These are phyloP conservation scores for Nasonia oneida DNA, from an alignment of 2,888 invertebrate genomes.

Conservation along the genomic window DNA sequence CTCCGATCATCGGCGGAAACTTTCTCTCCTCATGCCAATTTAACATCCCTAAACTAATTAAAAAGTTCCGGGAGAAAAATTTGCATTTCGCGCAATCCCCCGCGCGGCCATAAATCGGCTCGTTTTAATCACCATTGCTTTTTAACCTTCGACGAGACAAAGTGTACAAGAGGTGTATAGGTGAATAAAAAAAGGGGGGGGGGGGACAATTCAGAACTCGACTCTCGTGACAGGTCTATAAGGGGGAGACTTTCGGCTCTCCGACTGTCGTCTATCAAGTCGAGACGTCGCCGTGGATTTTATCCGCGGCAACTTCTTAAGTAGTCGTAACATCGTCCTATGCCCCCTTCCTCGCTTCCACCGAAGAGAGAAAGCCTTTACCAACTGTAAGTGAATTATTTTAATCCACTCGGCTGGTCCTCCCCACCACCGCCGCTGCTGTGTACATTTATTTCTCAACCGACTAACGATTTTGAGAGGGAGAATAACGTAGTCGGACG, in stretches of 20 bases:
- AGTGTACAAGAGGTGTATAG: neutral
- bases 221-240: neutral
- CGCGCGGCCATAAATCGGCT: neutral
- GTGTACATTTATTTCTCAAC: slow-evolving; percentile 9
- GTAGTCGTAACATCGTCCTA: slow-evolving; percentile 36
- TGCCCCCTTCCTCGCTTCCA: neutral
- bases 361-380: slow-evolving; percentile 32
- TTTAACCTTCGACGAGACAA: slow-evolving; percentile 15
- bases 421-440: neutral
- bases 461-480: neutral
- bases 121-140: neutral
- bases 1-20: neutral
- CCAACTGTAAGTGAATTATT: slow-evolving; percentile 55
- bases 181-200: neutral
- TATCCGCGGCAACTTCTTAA: slow-evolving; percentile 49
- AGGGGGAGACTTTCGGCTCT: neutral
- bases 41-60: slow-evolving; percentile 11
- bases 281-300: slow-evolving; percentile 39
- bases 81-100: neutral
- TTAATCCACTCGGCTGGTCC: slow-evolving; percentile 26
- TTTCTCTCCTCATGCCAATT: slow-evolving; percentile 15
- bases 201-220: neutral
- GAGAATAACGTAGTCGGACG: slow-evolving; percentile 6
- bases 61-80: neutral
- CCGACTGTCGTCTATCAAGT: slow-evolving; percentile 20